Evolutionary conservation across 2,888 invertebrate genomes (phyloP).

Genomic region (Agrotis ipsilon): DNA sequence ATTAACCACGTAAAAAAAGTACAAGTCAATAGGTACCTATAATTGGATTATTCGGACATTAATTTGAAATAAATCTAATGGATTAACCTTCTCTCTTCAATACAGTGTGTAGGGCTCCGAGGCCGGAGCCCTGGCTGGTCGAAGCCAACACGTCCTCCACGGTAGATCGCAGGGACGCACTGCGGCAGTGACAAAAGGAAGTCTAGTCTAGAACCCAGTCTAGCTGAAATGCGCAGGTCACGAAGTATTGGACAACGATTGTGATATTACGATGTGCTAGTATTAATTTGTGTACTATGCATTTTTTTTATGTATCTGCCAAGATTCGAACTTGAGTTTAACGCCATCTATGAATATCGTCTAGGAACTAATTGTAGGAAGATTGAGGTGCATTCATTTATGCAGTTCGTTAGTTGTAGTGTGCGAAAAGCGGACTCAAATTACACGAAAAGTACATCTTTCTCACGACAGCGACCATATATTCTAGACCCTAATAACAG

Average conservation of each 20-base stretch:
- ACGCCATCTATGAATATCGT: not conserved
- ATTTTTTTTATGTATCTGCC: too few relatives aligned
- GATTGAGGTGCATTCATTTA: not conserved
- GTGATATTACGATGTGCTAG: not conserved
- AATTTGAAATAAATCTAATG: too few relatives aligned
- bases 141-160: not conserved
- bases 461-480: too few relatives aligned
- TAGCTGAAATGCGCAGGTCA: slow-evolving; percentile 26
- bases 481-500: too few relatives aligned
- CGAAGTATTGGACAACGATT: slow-evolving; percentile 4
- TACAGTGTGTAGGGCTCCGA: not conserved
- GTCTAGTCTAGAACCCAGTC: slow-evolving; percentile 7
- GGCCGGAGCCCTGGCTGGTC: not conserved
- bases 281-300: too few relatives aligned
- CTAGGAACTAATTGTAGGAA: not conserved
- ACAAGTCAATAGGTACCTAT: too few relatives aligned
- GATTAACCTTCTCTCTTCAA: too few relatives aligned
- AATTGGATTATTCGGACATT: too few relatives aligned
- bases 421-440: too few relatives aligned
- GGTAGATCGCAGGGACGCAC: not conserved
- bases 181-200: slow-evolving; percentile 10
- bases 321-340: not conserved
- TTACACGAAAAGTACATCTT: too few relatives aligned
- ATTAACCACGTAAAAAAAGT: too few relatives aligned
- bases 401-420: too few relatives aligned